Conservation (phyloP, 2,113 vertebrate species). For the Anhinga anhinga region DNA sequence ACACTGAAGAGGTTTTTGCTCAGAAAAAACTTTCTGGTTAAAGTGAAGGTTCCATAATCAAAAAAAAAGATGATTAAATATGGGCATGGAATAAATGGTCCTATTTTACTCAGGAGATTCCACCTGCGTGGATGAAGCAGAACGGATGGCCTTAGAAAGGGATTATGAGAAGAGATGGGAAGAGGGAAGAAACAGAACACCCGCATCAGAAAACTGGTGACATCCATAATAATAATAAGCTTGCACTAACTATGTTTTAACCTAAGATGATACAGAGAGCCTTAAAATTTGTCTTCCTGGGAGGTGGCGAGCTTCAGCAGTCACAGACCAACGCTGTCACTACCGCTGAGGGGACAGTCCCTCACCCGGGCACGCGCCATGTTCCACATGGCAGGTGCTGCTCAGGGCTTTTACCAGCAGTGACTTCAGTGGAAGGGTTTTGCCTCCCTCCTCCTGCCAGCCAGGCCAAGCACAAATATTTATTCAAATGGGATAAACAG, state of each 20-base stretch:
- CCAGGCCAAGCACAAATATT: slow-evolving; percentile 14
- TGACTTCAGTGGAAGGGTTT: neutral
- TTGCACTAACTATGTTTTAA: neutral
- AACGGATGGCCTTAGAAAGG: neutral
- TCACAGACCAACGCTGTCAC: neutral
- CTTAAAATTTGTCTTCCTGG: neutral
- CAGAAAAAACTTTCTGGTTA: neutral
- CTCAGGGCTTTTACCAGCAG: neutral
- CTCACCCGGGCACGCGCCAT: fast-evolving
- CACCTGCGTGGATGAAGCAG: neutral
- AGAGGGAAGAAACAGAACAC: neutral
- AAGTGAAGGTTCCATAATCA: neutral
- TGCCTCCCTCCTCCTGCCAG: neutral
- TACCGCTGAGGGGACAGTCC: neutral
- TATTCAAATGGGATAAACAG: slow-evolving; percentile 15
- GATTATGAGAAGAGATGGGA: neutral
- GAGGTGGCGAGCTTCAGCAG: neutral
- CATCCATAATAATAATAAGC: neutral
- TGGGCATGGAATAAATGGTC: neutral
- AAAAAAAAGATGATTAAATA: neutral
- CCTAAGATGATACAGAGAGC: neutral
- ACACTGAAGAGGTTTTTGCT: neutral
- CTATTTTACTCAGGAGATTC: neutral
- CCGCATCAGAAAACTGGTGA: neutral
- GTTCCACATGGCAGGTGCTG: neutral